A percentile compares a stretch with the other conserved stretches of the same genome.
phyloP scores from a whole-genome alignment of 2,797 vertebrate species.

The Poeciliopsis turneri region DNA sequence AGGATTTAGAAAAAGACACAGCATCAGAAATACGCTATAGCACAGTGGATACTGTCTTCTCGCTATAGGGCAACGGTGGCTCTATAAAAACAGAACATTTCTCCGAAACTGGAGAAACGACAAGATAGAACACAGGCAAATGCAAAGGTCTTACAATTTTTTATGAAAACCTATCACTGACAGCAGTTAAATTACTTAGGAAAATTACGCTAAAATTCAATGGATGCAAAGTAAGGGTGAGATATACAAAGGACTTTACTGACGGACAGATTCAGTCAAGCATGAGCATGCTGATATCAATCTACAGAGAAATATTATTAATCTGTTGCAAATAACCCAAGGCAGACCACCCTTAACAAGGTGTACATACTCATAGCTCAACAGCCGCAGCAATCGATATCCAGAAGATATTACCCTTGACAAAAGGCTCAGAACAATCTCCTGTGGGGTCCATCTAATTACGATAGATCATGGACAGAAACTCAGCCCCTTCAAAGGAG shows the following conservation, averaged over 20 bases:
- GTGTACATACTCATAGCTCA: slow-evolving; percentile 3
- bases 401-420: slow-evolving; percentile 41
- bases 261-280: background rate
- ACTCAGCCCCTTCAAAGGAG: slow-evolving; percentile 35
- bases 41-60: background rate
- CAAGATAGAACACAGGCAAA: background rate
- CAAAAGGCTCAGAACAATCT: slow-evolving; percentile 35
- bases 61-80: background rate
- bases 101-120: background rate
- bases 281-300: background rate
- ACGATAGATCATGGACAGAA: slow-evolving; percentile 39
- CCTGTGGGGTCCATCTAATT: slow-evolving; percentile 53
- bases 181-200: background rate
- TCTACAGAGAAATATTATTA: background rate
- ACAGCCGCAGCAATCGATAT: slow-evolving; percentile 21
- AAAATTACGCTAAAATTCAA: background rate
- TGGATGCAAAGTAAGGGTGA: background rate
- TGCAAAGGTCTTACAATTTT: background rate
- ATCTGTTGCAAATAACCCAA: background rate
- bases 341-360: background rate
- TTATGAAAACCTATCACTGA: background rate
- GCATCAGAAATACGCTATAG: background rate
- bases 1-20: background rate
- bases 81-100: background rate
- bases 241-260: background rate